Percentiles rank a stretch among this genome's conserved stretches.
Conservation (phyloP, 1,140 invertebrate species). For the Periplaneta americana region DNA sequence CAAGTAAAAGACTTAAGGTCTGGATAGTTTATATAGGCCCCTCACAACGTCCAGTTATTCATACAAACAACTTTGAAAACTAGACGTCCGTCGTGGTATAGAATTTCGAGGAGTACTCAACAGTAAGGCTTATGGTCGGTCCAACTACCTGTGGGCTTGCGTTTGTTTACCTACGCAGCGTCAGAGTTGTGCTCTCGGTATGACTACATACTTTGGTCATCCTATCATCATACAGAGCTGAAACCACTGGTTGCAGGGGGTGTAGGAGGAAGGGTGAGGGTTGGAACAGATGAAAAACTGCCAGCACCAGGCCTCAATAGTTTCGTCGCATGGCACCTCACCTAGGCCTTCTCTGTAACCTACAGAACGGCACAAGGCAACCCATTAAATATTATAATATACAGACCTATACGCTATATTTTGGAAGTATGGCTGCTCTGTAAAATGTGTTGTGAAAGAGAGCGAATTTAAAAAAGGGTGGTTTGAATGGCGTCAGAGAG, state of each 20-base stretch:
- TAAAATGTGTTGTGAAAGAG: slow-evolving; percentile 2
- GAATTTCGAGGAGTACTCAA: neutral
- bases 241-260: neutral
- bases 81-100: neutral
- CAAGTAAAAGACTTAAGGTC: neutral
- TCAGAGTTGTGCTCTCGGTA: neutral
- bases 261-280: neutral
- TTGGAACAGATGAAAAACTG: neutral
- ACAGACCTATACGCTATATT: slow-evolving; percentile 3
- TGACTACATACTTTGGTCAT: neutral
- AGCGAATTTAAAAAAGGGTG: neutral
- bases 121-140: neutral
- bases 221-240: neutral
- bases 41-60: neutral
- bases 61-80: neutral
- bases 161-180: neutral
- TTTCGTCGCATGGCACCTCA: neutral
- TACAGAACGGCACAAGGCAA: no score
- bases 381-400: slow-evolving; percentile 7
- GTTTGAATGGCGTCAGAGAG: no score
- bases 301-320: neutral
- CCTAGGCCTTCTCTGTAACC: no score
- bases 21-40: neutral
- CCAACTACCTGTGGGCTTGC: no score
- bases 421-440: slow-evolving; percentile 7